phyloP scores from a whole-genome alignment of 2,113 vertebrate genomes.

The Bujurquina vittata region DNA sequence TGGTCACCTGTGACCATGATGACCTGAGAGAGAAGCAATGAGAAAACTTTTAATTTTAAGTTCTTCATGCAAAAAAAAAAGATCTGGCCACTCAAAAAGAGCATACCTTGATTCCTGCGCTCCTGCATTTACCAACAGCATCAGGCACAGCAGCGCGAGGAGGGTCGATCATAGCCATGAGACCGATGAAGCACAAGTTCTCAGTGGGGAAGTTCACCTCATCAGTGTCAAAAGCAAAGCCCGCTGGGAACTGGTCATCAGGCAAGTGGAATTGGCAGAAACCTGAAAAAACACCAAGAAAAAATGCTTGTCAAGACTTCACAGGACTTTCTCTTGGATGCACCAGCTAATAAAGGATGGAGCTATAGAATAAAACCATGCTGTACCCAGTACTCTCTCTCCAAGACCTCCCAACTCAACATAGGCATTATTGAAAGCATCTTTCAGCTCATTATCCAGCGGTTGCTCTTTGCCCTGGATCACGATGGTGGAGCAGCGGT shows the following conservation, averaged over 20 bases:
- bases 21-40: constrained; percentile 73
- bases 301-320: too few species aligned
- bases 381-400: constrained; percentile 76
- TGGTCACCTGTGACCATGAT: constrained; percentile 96
- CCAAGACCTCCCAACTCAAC: constrained; percentile 82
- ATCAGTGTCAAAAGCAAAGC: constrained; percentile 87
- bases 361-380: background rate
- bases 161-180: constrained; percentile 94
- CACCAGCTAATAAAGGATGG: too few species aligned
- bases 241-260: constrained; percentile 85
- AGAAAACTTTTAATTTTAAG: background rate
- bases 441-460: constrained; percentile 87
- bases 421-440: constrained; percentile 90
- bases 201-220: constrained; percentile 90
- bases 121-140: constrained; percentile 92
- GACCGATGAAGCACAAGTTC: constrained; percentile 90
- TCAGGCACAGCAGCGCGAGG: constrained; percentile 89
- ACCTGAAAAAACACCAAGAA: constrained; percentile 70
- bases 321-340: too few species aligned
- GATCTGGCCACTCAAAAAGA: background rate
- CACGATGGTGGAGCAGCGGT: constrained; percentile 75
- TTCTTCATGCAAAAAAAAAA: too few species aligned
- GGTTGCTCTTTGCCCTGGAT: constrained; percentile 87
- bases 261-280: constrained; percentile 88
- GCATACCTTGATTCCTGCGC: constrained; percentile 91